Base-by-base conservation (phyloP, 2,113 vertebrate genomes). In the Tenrec ecaudatus region DNA sequence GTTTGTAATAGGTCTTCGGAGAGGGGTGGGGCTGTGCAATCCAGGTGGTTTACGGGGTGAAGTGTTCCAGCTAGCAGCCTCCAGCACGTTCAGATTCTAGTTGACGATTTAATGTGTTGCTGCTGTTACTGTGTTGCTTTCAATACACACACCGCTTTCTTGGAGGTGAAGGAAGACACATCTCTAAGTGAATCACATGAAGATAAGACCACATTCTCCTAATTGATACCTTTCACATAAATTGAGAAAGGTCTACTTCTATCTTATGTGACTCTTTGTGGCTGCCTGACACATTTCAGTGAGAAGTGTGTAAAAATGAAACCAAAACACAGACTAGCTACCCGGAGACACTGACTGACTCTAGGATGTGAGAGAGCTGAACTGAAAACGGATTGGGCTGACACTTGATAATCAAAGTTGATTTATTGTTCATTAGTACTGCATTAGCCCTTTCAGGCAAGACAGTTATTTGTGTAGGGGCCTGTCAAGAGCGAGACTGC, bases 391-490 rank as follows among this genome's bases (percentile, higher is more conserved):
- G 98, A 99, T 98, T 98, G 98, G 98, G 96, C 97, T 99, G 99
- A 99, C 99, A 99, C 99, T 99, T 99, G 99, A 99, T 99, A 99
- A 99, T 99, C 99, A 99, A 99, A 99, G 98, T 99, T 99, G 99
- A 99, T 99, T 99, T 99, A 99, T 99, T 99, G 99, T 99, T 99
- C 99, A 99, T 99, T 99, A 99, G 99, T 98, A 98, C 98, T 98
- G 99, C 99, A 99, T 99, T 99, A 99, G 98, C 98, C 98, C 98
- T 99, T 99, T 99, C 98, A 99, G 98, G 98, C 98, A 98, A 98
- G 98, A 98, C 98, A 98, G 98, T 99, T 99, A 99, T 99, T 99
- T 99, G 99, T 99, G 99, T 99, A 98, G 98, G 98, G 98, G 98
- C 98, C 98, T 99, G 99, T 99, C 99, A 98, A 98, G 98, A 98